Evolutionary conservation across 1,140 invertebrate species (phyloP), one percentile per base, ranked within the genome.

Genomic region (Chironomus tepperi): DNA sequence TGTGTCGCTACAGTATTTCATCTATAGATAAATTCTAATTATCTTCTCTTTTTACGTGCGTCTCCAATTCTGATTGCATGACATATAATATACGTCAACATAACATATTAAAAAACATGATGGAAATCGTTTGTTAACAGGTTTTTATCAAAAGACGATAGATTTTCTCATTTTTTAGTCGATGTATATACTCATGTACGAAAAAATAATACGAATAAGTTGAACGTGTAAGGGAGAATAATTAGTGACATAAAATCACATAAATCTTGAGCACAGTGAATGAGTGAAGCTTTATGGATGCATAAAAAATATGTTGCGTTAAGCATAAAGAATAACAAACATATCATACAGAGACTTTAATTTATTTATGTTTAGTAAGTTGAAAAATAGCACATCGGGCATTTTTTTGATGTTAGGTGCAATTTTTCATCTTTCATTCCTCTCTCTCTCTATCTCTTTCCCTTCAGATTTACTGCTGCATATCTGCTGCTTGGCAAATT

Each of bases 171-270:
- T 10, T 57, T 57, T 57, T 57, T 57, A 15, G 5, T n/a, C 24
- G 5, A 34, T 34, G n/a, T 15, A 57, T 57, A 1, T 57, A n/a
- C 18, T 18, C 18, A 7, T 21, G 65, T 18, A 70, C 19, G 12
- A 57, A 15, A 15, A 57, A 15, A n/a, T 15, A 47, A 47, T 47
- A 47, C 8, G 15, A 47, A 15, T 57, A 57, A 57, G n/a, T 57
- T 10, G 24, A 34, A 34, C 65, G 18, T 19, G 18, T 7, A 16
- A 70, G 65, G 10, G 16, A 70, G 16, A 70, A 70, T 70, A 70
- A 70, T 70, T 70, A 70, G 65, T 70, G 65, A 70, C 65, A 70
- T 70, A 19, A 70, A 70, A 70, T 70, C 65, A 18, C 65, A 70
- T 70, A 70, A 70, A 70, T 70, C 65, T 70, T 34, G 24, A 10